Conservation (phyloP, 1,140 invertebrate species). For the Pachypeltis micranthus region DNA sequence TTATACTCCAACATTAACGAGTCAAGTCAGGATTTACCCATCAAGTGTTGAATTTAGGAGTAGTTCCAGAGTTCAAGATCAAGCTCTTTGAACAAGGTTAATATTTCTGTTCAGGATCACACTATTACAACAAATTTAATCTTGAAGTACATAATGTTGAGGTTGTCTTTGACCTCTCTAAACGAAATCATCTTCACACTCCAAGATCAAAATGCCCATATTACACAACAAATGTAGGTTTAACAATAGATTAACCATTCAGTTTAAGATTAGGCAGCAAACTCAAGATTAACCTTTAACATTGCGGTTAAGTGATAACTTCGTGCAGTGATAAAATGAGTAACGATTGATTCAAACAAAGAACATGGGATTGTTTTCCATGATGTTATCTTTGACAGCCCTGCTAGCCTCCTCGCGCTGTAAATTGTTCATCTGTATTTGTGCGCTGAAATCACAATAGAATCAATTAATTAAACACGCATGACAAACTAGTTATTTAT, state of each 20-base stretch:
- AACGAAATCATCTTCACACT: too few relatives aligned
- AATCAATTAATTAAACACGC: slow-evolving; percentile 11
- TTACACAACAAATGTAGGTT: too few relatives aligned
- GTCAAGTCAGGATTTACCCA: too few relatives aligned
- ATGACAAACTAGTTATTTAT: background rate
- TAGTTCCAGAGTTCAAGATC: too few relatives aligned
- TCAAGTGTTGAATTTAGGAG: too few relatives aligned
- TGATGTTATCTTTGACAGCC: slow-evolving; percentile 26
- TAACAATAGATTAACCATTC: too few relatives aligned
- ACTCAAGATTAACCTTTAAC: too few relatives aligned
- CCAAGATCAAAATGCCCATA: too few relatives aligned
- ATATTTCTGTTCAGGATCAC: too few relatives aligned
- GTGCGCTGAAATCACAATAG: background rate
- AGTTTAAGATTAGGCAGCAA: too few relatives aligned
- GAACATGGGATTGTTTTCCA: slow-evolving; percentile 33
- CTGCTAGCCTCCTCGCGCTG: slow-evolving; percentile 16
- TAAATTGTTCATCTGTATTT: background rate
- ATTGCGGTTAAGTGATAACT: background rate
- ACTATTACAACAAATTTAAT: background rate
- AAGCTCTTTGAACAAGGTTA: too few relatives aligned
- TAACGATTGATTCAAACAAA: slow-evolving; percentile 31
- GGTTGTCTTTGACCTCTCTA: background rate
- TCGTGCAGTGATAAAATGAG: background rate
- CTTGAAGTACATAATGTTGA: background rate
- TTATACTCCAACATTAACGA: too few relatives aligned